phyloP scores from a whole-genome alignment of 2,113 vertebrate species.

The Oxyruncus cristatus region DNA sequence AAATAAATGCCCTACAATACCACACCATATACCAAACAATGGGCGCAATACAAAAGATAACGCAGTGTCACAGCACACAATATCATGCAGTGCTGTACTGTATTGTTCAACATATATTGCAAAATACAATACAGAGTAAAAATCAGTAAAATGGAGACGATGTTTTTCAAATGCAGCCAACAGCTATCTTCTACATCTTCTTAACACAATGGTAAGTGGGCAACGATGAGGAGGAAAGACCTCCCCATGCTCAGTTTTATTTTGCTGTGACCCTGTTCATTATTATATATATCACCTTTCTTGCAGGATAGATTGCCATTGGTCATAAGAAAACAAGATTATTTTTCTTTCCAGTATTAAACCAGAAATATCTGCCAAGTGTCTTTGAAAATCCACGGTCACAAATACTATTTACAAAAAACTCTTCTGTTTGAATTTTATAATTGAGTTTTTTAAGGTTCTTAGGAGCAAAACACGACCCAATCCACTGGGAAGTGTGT shows the following conservation, averaged over 20 bases:
- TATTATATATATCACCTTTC: neutral
- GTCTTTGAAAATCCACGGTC: neutral
- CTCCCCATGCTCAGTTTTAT: neutral
- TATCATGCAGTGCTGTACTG: neutral
- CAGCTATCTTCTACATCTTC: neutral
- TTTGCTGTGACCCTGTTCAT: neutral
- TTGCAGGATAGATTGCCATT: neutral
- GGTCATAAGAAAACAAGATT: neutral
- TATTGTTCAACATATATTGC: neutral
- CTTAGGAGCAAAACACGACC: neutral
- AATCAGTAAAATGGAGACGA: neutral
- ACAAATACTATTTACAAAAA: neutral
- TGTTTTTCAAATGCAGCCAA: neutral
- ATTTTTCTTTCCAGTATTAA: neutral
- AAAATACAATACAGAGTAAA: neutral
- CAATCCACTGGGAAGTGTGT: neutral
- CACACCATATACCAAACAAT: neutral
- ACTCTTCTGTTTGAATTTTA: fast-evolving
- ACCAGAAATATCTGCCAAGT: neutral
- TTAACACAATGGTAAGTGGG: neutral
- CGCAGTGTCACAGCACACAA: neutral
- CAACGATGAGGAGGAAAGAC: neutral
- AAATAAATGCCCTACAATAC: neutral
- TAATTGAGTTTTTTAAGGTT: neutral
- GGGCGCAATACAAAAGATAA: neutral